Conservation (phyloP, 2,888 invertebrate species). For the Drosophila tripunctata region DNA sequence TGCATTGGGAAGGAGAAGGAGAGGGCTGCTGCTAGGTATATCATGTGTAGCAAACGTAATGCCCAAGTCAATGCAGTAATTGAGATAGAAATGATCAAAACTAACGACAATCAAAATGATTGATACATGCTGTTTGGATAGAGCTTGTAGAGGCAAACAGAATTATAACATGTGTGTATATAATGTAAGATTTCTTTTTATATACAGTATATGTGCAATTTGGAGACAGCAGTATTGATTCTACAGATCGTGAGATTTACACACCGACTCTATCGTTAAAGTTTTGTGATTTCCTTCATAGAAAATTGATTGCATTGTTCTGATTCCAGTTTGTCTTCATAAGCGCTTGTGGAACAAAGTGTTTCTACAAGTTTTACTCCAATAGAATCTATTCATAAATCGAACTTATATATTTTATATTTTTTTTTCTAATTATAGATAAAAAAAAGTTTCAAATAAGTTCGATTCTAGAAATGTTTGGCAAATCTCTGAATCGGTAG, state of each 20-base stretch:
- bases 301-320: not conserved
- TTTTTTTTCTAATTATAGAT: too few relatives aligned
- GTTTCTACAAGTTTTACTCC: not conserved
- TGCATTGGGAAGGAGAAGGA: slow-evolving; percentile 29
- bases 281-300: not conserved
- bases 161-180: slow-evolving; percentile 18
- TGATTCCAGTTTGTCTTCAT: not conserved
- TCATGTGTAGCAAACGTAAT: slow-evolving; percentile 29
- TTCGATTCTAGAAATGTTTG: too few relatives aligned
- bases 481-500: not conserved
- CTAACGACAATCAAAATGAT: slow-evolving; percentile 18
- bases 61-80: slow-evolving; percentile 17
- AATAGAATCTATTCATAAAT: not conserved
- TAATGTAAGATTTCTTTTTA: slow-evolving; percentile 15
- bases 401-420: too few relatives aligned
- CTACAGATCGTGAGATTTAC: not conserved
- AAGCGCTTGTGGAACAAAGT: not conserved
- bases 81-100: slow-evolving; percentile 28
- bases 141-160: not conserved
- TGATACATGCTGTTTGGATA: not conserved
- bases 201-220: slow-evolving; percentile 35
- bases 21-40: not conserved
- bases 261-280: not conserved
- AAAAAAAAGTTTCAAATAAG: too few relatives aligned
- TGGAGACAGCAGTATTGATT: not conserved